Base-by-base conservation (phyloP, 2,797 vertebrate species). In the Mallotus villosus region DNA sequence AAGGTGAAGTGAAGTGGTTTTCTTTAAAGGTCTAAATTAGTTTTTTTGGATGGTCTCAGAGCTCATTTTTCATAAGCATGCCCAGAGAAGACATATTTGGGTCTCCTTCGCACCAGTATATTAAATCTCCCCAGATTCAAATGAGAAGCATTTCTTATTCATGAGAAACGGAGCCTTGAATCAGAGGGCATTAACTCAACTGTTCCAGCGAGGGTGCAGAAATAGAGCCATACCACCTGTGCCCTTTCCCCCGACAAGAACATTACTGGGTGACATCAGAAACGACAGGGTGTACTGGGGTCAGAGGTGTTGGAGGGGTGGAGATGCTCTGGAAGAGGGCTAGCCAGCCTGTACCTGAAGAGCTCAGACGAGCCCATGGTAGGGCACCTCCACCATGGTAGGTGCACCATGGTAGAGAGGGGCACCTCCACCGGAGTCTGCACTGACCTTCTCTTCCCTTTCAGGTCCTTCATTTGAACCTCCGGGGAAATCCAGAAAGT, bases 101-200 rank as follows among this genome's bases (percentile, higher is more conserved):
- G 63, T 85, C 84, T 83, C 74, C 65, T 63, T 62, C 71, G 75
- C 72, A 63, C 77, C 77, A 19, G 27, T 21, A 32, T n/a, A 68
- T 68, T 32, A 34, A 57, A 57, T 37, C 67, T n/a, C 53, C 53
- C 7, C 17, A 11, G 53, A 37, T n/a, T 51, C 24, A 61, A 70
- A 86, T 86, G 73, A 87, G 69, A 77, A 73, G 67, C 70, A 82
- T 84, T 61, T 75, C 60, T 84, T 75, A 88, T 76, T 85, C 78
- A 85, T 79, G 79, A 84, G 80, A 63, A 78, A 63, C 17, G 78
- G 75, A 82, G 46, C 61, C 65, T 83, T 78, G 72, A 71, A 65
- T 24, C 9, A 7, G 16, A 7, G 11, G 2, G 62, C 60, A 60
- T 77, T 5, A 53, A 61, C 69, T 76, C 70, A 82, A 75, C 65